Base-by-base conservation (phyloP, 1,140 invertebrate species). In the Drosophila prosaltans region DNA sequence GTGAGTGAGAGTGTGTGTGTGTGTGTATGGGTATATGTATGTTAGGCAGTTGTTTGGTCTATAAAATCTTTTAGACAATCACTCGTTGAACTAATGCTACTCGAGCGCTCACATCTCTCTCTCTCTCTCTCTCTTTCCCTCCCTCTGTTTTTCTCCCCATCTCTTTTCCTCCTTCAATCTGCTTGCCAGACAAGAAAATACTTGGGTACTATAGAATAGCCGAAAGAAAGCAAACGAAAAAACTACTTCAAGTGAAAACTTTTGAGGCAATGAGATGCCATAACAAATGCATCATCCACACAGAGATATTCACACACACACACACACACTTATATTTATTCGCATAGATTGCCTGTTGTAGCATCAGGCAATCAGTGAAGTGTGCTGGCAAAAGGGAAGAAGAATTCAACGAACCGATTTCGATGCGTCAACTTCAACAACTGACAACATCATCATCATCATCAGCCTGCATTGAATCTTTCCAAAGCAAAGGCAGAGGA, bases 221-320 rank as follows among this genome's bases (percentile, higher is more conserved):
- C 32, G 3, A 58, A 36, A 36, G 55, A 30, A 32, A 57, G 55
- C 8, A 58, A 36, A 59, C 16, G 57, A 59, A 59, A 59, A 59
- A 59, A 59, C 16, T 59, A 59, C 57, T 59, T 59, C 8, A 51
- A 51, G 57, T 59, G 57, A 59, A 59, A 59, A 59, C 32, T 59
- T 59, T 59, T 59, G 45, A 51, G 45, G 45, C 45, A 26, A 51
- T 24, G 57, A 36, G 21, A 59, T 59, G 21, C 32, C 57, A 36
- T 59, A 59, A 59, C 45, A 59, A 59, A 59, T 59, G 57, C 57
- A 59, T 59, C 16, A 39, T 39, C 6, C 30, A 58, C 55, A 39
- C 30, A 36, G 16, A 39, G n/a, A 36, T 9, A 39, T 7, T 21
- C 7, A 16, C 55, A 39, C 55, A 36, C 55, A 40, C 16, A 59